These are phyloP conservation scores for Pteromalus puparum DNA, from an alignment of 1,140 invertebrate species.

Conservation along the genomic window DNA sequence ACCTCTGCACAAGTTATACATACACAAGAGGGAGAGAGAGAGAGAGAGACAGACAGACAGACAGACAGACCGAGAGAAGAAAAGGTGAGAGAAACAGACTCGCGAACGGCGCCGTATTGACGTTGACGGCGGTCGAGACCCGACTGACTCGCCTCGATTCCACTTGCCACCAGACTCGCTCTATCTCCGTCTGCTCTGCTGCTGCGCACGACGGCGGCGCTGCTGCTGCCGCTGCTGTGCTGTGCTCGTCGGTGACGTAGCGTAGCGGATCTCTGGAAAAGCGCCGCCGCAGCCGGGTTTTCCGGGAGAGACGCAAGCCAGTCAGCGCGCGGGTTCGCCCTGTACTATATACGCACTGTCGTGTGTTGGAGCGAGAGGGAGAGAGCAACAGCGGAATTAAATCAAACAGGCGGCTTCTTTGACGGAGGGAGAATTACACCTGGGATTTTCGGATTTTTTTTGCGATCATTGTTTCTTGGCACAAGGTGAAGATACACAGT, in stretches of 20 bases:
- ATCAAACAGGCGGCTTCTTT: background rate
- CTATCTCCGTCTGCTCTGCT: constrained; percentile 48
- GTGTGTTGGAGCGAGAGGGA: too few relatives aligned
- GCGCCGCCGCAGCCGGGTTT: constrained; percentile 57
- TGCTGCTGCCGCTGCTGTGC: background rate
- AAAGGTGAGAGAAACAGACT: background rate
- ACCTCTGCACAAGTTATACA: too few relatives aligned
- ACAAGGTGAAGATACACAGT: too few relatives aligned
- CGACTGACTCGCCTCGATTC: constrained; percentile 67
- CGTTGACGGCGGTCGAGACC: constrained; percentile 74
- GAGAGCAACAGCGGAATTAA: background rate
- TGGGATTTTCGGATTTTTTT: too few relatives aligned
- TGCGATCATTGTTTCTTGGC: too few relatives aligned
- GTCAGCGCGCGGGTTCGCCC: background rate
- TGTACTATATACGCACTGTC: too few relatives aligned
- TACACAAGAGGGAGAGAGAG: background rate
- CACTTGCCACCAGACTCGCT: constrained; percentile 54
- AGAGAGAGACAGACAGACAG: too few relatives aligned
- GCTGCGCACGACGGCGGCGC: background rate
- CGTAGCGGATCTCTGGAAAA: constrained; percentile 66
- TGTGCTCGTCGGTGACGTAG: constrained; percentile 67
- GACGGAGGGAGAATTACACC: too few relatives aligned
- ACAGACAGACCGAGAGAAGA: background rate
- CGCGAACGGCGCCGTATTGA: constrained; percentile 65
- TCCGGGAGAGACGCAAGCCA: constrained; percentile 54